phyloP scores from a whole-genome alignment of 2,888 invertebrate genomes.

The Lycaena phlaeas region DNA sequence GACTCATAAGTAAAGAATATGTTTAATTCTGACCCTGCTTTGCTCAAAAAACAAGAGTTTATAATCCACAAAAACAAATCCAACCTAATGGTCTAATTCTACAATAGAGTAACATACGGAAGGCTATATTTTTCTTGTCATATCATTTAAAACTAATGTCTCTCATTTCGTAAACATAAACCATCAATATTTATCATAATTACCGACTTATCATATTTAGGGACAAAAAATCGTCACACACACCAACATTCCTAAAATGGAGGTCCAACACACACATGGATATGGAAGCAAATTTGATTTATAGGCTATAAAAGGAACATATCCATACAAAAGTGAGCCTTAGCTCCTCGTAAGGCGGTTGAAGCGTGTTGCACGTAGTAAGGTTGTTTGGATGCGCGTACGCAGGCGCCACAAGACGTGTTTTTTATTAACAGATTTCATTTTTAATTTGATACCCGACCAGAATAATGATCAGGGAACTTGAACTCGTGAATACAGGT shows the following conservation, averaged over 20 bases:
- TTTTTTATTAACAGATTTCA: conserved; percentile 52
- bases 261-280: conserved; percentile 19
- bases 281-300: conserved; percentile 61
- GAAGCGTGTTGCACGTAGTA: conserved; percentile 3
- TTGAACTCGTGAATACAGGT: conserved; percentile 25
- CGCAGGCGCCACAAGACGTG: conserved; percentile 58
- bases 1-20: no score
- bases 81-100: no score
- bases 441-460: conserved; percentile 54
- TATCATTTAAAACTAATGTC: no score
- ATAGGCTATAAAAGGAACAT: conserved; percentile 27
- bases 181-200: conserved; percentile 7
- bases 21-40: no score
- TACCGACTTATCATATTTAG: conserved; percentile 3
- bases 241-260: neutral
- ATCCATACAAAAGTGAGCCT: conserved; percentile 23
- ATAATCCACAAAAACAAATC: neutral
- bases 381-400: conserved; percentile 18
- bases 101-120: neutral
- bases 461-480: conserved; percentile 42
- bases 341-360: conserved; percentile 23
- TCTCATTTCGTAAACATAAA: neutral
- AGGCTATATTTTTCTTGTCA: neutral
- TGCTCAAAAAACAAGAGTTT: no score
- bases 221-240: conserved; percentile 33